Conservation (phyloP, 2,888 invertebrate genomes). For the Catocala nupta region DNA sequence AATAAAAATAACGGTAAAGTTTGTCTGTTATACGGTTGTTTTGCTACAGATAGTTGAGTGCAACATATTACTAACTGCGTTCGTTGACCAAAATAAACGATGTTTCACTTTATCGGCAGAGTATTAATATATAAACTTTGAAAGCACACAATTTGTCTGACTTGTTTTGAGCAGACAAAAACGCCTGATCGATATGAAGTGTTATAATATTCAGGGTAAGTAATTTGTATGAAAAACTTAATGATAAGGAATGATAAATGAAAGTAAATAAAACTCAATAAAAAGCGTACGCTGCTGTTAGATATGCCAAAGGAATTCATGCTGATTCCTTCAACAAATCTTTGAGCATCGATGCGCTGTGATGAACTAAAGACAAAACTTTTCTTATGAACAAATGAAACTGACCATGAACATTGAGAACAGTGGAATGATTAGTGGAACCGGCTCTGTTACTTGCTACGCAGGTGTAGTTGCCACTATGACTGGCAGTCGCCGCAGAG, state of each 20-base stretch:
- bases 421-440: slow-evolving; percentile 89
- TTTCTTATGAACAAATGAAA: slow-evolving; percentile 65
- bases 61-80: too few relatives aligned
- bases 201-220: background rate
- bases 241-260: slow-evolving; percentile 37
- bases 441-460: slow-evolving; percentile 92
- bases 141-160: too few relatives aligned
- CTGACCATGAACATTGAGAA: slow-evolving; percentile 87
- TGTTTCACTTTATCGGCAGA: background rate
- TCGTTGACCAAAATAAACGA: background rate
- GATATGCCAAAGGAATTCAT: slow-evolving; percentile 74
- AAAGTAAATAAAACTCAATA: slow-evolving; percentile 51
- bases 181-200: background rate
- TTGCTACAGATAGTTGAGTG: too few relatives aligned
- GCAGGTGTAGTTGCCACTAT: slow-evolving; percentile 93
- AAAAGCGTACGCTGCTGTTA: slow-evolving; percentile 66
- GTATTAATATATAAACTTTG: background rate
- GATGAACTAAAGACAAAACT: slow-evolving; percentile 43
- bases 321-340: slow-evolving; percentile 73
- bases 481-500: slow-evolving; percentile 89
- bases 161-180: too few relatives aligned
- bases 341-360: slow-evolving; percentile 63
- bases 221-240: slow-evolving; percentile 47
- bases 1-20: background rate
- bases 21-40: too few relatives aligned